Evolutionary conservation across 2,113 vertebrate species (phyloP), one percentile per base, ranked within the genome.

Genomic region (Myrmecophaga tridactyla): DNA sequence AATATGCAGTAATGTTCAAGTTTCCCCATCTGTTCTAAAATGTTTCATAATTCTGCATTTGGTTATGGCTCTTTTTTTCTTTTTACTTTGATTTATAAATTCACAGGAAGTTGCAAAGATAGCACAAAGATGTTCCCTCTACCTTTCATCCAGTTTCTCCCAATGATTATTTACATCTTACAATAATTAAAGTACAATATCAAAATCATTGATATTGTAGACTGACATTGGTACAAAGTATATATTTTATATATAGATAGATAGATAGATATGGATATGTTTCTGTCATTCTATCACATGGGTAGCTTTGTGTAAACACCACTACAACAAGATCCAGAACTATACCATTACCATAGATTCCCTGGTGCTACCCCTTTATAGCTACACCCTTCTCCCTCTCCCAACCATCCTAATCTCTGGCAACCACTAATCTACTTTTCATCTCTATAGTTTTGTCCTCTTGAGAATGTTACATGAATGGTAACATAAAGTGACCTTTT

Each of bases 41-140:
- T 48, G 88, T 67, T 93, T 83, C n/a, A 63, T 89, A 90, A 51
- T 20, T 70, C n/a, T 67, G 34, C 58, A 72, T 48, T 48, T n/a
- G 60, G 29, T 89, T 92, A 86, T 18, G 31, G 58, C 48, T 95
- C 53, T 85, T 31, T 43, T 80, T 43, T 58, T 25, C 53, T 76
- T 90, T 86, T 83, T 58, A 91, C 39, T 93, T 65, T 46, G 34
- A 94, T 23, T 58, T 58, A 43, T 3, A 78, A 72, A 62, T 18
- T 73, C 70, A 87, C 41, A 92, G 34, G n/a, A 96, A 78, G 29
- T 78, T 89, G 34, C 36, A 69, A 93, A 95, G n/a, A 41, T 34
- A 43, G 23, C 27, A 43, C 69, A 46, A 13, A 58, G 21, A 58
- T 18, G 21, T 58, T 58, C 56, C 20, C 56, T 58, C 9, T 23